phyloP scores from a whole-genome alignment of 2,888 invertebrate species.

The Myathropa florea region DNA sequence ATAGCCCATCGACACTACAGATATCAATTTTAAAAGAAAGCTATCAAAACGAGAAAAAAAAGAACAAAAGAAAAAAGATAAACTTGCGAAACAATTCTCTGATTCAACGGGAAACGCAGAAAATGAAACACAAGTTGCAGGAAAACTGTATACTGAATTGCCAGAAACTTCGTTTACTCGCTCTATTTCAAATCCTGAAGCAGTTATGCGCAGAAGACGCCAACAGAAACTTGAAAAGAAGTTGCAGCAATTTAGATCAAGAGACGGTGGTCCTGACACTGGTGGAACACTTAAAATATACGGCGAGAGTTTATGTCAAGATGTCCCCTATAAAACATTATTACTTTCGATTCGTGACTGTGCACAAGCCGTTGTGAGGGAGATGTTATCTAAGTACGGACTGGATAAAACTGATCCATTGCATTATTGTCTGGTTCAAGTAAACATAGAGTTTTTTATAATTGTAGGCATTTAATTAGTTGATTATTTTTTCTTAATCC shows the following conservation, averaged over 20 bases:
- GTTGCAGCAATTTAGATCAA: conserved; percentile 96
- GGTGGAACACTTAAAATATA: conserved; percentile 96
- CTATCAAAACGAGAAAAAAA: conserved; percentile 98
- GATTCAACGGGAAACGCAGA: conserved; percentile 81
- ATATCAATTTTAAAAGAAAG: conserved; percentile 94
- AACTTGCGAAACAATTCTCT: conserved; percentile 89
- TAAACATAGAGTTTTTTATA: conserved; percentile 78
- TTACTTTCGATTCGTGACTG: conserved; percentile 95
- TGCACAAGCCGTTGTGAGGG: conserved; percentile 94
- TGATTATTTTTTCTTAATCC: conserved; percentile 23
- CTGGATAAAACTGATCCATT: conserved; percentile 93
- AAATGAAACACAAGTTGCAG: conserved; percentile 89
- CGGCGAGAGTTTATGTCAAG: conserved; percentile 96
- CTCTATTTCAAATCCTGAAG: conserved; percentile 99
- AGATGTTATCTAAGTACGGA: conserved; percentile 98
- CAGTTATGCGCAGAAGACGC: conserved; percentile 97
- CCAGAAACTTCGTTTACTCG: conserved; percentile 99
- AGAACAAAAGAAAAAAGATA: conserved; percentile 97
- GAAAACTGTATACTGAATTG: conserved; percentile 96
- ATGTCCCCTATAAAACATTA: conserved; percentile 99
- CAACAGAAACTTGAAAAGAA: conserved; percentile 98
- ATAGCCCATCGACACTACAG: conserved; percentile 86
- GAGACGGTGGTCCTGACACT: conserved; percentile 97
- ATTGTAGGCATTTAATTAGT: background rate
- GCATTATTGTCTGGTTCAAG: conserved; percentile 97